phyloP scores from a whole-genome alignment of 2,888 invertebrate species.

The Cistogaster globosa region DNA sequence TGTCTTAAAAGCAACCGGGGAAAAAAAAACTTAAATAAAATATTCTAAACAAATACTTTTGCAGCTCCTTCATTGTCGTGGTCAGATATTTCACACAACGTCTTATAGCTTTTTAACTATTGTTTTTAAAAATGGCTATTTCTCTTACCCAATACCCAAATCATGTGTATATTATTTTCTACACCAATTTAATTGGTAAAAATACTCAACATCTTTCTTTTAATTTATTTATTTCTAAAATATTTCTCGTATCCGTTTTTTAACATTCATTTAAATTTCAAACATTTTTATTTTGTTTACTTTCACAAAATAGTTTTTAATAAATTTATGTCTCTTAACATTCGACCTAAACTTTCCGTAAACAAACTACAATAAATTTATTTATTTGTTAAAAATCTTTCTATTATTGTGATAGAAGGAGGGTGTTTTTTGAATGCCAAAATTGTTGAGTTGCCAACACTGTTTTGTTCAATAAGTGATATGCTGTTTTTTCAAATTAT shows the following conservation, averaged over 20 bases:
- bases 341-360: conserved; percentile 34
- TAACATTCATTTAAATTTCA: conserved; percentile 56
- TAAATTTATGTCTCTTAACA: conserved; percentile 62
- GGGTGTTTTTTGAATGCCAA: too few species aligned
- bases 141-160: too few species aligned
- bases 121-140: too few species aligned
- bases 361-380: conserved; percentile 33
- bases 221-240: background rate
- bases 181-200: conserved; percentile 43
- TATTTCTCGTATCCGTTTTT: conserved; percentile 31
- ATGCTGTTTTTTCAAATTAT: too few species aligned
- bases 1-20: too few species aligned
- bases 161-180: background rate
- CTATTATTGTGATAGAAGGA: conserved; percentile 2
- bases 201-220: conserved; percentile 3
- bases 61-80: too few species aligned
- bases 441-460: too few species aligned
- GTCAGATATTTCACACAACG: too few species aligned
- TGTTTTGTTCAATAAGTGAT: too few species aligned
- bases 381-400: conserved; percentile 31
- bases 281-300: conserved; percentile 39
- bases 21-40: too few species aligned
- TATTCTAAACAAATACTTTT: too few species aligned
- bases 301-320: conserved; percentile 29
- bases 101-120: too few species aligned